These are phyloP conservation scores for Proterorhinus semilunaris DNA, from an alignment of 2,113 vertebrate genomes.

Conservation along the genomic window DNA sequence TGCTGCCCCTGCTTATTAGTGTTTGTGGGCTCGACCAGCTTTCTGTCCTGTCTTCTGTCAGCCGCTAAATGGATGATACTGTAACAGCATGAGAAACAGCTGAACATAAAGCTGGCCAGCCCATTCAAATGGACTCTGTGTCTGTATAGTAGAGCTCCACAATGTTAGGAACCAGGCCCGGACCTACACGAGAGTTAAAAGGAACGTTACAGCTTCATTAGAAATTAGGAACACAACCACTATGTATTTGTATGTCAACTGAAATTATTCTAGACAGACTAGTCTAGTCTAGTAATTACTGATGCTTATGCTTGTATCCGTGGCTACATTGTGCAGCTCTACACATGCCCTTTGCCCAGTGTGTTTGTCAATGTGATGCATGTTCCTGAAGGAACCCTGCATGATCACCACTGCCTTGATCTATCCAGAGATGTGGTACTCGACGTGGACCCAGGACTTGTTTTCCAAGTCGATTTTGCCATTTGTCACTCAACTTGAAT, in stretches of 20 bases:
- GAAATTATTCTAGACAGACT: too few species aligned
- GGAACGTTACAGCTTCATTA: too few species aligned
- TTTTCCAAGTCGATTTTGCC: too few species aligned
- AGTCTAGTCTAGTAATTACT: too few species aligned
- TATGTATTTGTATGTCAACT: too few species aligned
- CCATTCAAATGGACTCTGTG: background rate
- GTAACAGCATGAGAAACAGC: conserved; percentile 9
- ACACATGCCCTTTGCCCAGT: background rate
- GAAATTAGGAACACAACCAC: too few species aligned
- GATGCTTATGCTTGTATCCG: too few species aligned
- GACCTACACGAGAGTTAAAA: too few species aligned
- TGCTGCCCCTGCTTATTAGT: conserved; percentile 31
- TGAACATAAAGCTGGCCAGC: conserved; percentile 29
- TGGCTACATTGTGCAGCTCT: background rate
- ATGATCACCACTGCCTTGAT: conserved; percentile 57
- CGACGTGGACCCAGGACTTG: too few species aligned
- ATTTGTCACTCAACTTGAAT: too few species aligned
- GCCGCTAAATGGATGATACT: background rate
- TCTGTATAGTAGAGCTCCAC: conserved; percentile 6
- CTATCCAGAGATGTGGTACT: background rate
- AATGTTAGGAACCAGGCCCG: background rate
- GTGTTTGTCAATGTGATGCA: conserved; percentile 30
- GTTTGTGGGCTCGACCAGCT: conserved; percentile 32
- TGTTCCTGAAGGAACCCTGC: conserved; percentile 54
- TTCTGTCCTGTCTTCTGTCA: conserved; percentile 32